Evolutionary conservation across 2,888 invertebrate genomes (phyloP).

Genomic region (Pachliopta kotzebuea): DNA sequence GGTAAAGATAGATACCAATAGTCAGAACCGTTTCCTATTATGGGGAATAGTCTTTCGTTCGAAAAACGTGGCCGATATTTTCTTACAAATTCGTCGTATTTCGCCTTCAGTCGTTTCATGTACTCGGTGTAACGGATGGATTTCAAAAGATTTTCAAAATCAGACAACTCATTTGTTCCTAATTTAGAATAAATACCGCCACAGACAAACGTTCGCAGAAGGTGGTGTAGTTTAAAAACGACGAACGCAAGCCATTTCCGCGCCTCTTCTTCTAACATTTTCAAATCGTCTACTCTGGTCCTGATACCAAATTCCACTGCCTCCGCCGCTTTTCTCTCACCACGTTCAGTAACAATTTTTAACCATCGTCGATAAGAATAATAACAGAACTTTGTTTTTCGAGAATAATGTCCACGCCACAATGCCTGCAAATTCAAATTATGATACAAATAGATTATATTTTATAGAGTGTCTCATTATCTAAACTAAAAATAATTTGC

Average conservation of each 20-base stretch:
- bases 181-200: slow-evolving; percentile 66
- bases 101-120: slow-evolving; percentile 62
- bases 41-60: slow-evolving; percentile 68
- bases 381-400: slow-evolving; percentile 65
- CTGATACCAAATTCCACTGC: slow-evolving; percentile 64
- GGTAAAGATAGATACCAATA: slow-evolving; percentile 74
- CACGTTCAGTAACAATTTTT: slow-evolving; percentile 57
- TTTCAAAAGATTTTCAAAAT: slow-evolving; percentile 67
- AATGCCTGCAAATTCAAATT: slow-evolving; percentile 47
- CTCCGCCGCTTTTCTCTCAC: slow-evolving; percentile 63
- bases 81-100: slow-evolving; percentile 70
- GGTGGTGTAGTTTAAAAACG: slow-evolving; percentile 70
- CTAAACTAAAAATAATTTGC: no score
- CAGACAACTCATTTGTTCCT: slow-evolving; percentile 54
- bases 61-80: slow-evolving; percentile 65
- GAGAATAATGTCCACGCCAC: slow-evolving; percentile 68
- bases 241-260: slow-evolving; percentile 70
- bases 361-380: slow-evolving; percentile 66
- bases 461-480: no score
- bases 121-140: slow-evolving; percentile 70
- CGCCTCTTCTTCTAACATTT: slow-evolving; percentile 68
- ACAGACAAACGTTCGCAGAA: slow-evolving; percentile 60
- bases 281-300: slow-evolving; percentile 65
- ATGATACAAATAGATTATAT: background rate
- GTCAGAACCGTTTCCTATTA: slow-evolving; percentile 69